Evolutionary conservation across 2,888 invertebrate genomes (phyloP).

Genomic region (Scrobipalpa costella): DNA sequence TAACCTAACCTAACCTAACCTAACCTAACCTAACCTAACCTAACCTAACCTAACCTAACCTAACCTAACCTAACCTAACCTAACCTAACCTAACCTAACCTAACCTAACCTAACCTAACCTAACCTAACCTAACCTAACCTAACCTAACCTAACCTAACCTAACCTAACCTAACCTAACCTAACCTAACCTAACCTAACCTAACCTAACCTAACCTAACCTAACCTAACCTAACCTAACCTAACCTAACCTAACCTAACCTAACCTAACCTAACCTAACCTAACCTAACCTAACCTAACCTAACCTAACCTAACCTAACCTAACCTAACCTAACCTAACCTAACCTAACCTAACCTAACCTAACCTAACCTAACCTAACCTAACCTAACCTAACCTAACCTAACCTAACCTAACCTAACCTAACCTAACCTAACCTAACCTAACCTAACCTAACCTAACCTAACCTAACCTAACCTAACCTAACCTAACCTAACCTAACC

Average conservation of each 20-base stretch:
- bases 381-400: neutral
- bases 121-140: constrained; percentile 38
- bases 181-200: constrained; percentile 31
- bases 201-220: constrained; percentile 34
- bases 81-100: constrained; percentile 30
- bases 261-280: constrained; percentile 31
- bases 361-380: constrained; percentile 6
- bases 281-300: constrained; percentile 34
- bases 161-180: constrained; percentile 35
- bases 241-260: constrained; percentile 34
- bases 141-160: constrained; percentile 36
- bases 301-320: constrained; percentile 31
- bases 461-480: neutral
- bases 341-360: constrained; percentile 23
- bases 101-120: constrained; percentile 30
- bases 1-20: constrained; percentile 26
- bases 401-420: neutral
- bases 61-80: constrained; percentile 30
- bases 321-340: neutral
- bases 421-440: neutral
- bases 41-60: constrained; percentile 25
- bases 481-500: constrained; percentile 29
- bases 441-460: neutral
- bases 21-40: constrained; percentile 29
- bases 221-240: constrained; percentile 34